These are phyloP conservation scores for Anoplophora glabripennis DNA, from an alignment of 1,140 invertebrate species.

Conservation along the genomic window DNA sequence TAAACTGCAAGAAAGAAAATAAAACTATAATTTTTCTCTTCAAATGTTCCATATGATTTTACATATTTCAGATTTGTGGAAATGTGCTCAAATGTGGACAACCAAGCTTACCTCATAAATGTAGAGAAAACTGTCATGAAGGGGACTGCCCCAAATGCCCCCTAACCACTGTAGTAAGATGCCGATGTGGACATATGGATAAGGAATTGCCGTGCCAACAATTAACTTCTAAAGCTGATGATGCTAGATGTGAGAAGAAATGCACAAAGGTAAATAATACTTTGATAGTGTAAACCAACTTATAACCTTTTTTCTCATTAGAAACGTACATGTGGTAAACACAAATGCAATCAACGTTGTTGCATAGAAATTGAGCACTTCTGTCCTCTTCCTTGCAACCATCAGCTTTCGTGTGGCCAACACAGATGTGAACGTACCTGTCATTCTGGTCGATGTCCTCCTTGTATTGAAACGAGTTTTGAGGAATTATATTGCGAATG, in stretches of 20 bases:
- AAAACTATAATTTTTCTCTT: too few species aligned
- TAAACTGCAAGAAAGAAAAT: too few species aligned
- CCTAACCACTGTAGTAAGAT: conserved; percentile 72
- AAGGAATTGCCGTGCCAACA: conserved; percentile 78
- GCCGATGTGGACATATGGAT: conserved; percentile 87
- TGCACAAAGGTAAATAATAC: conserved; percentile 71
- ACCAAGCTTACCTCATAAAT: conserved; percentile 64
- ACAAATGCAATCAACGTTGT: conserved; percentile 84
- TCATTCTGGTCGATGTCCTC: conserved; percentile 83
- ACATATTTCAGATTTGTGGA: conserved; percentile 60
- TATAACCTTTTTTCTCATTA: conserved; percentile 33
- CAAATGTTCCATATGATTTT: conserved; percentile 16
- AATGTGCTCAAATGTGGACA: conserved; percentile 81
- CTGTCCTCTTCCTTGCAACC: conserved; percentile 80
- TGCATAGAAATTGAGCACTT: conserved; percentile 85
- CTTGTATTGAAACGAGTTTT: conserved; percentile 76
- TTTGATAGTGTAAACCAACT: neutral
- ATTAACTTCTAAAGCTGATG: conserved; percentile 65
- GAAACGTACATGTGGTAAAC: conserved; percentile 80
- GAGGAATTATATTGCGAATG: conserved; percentile 92
- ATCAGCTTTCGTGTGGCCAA: conserved; percentile 75
- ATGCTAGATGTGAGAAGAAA: conserved; percentile 78
- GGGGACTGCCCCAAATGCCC: conserved; percentile 81
- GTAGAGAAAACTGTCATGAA: conserved; percentile 69
- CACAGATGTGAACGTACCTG: conserved; percentile 88